These are phyloP conservation scores for Mallotus villosus DNA, from an alignment of 2,797 vertebrate genomes.

Conservation along the genomic window DNA sequence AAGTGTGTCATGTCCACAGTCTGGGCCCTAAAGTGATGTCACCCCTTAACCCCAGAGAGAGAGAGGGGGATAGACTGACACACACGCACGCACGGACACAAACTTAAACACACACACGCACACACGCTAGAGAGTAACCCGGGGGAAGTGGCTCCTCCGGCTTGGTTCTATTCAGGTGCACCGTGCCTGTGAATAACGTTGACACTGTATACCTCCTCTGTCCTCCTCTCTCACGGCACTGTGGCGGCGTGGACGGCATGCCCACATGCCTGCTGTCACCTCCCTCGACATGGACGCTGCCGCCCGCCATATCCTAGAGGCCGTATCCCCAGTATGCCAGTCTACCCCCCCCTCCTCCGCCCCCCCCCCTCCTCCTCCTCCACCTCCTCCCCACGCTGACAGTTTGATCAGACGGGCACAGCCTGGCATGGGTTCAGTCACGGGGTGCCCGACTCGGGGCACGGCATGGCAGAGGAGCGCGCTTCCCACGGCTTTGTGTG, in stretches of 20 bases:
- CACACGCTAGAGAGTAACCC: background rate
- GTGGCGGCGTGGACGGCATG: too few relatives aligned
- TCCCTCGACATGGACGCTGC: too few relatives aligned
- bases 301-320: too few relatives aligned
- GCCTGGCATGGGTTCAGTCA: constrained; percentile 6
- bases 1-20: constrained; percentile 29
- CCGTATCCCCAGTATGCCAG: too few relatives aligned
- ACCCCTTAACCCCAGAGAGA: background rate
- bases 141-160: too few relatives aligned
- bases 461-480: background rate
- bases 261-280: too few relatives aligned
- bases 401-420: constrained; percentile 3
- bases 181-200: too few relatives aligned
- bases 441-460: background rate
- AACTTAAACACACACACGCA: constrained; percentile 7
- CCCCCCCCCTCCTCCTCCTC: too few relatives aligned
- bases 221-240: too few relatives aligned
- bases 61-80: constrained; percentile 24
- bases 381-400: background rate
- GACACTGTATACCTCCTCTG: too few relatives aligned
- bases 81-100: background rate
- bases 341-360: too few relatives aligned
- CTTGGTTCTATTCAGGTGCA: too few relatives aligned
- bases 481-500: background rate
- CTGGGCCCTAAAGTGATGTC: constrained; percentile 1